A percentile compares a stretch with the other conserved stretches of the same genome.
phyloP scores from a whole-genome alignment of 2,888 invertebrate species.

The Xanthostigma xanthostigma region DNA sequence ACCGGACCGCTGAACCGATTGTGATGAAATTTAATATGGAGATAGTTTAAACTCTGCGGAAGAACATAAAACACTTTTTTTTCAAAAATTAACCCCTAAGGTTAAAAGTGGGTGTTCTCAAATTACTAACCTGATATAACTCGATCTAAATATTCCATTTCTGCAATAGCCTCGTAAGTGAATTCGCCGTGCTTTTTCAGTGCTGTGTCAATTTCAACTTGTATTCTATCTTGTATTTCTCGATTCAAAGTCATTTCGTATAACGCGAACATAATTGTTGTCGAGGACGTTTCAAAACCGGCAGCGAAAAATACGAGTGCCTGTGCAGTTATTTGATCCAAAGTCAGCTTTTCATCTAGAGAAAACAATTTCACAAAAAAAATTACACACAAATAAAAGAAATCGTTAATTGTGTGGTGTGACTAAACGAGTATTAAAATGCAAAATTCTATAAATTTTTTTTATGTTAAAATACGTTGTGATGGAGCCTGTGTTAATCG shows the following conservation, averaged over 20 bases:
- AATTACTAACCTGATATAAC: slow-evolving; percentile 20
- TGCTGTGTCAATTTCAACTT: slow-evolving; percentile 21
- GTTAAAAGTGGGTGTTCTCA: no score
- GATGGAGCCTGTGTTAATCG: no score
- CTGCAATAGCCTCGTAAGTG: slow-evolving; percentile 23
- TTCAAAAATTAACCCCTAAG: no score
- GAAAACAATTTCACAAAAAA: background rate
- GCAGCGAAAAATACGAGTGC: slow-evolving; percentile 26
- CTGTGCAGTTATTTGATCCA: slow-evolving; percentile 23
- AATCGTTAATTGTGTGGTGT: no score
- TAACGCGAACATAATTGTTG: slow-evolving; percentile 25
- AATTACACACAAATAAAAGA: no score
- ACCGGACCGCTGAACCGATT: no score
- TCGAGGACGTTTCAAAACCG: slow-evolving; percentile 26
- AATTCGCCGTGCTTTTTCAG: slow-evolving; percentile 19
- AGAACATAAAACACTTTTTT: no score
- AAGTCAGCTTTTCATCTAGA: background rate
- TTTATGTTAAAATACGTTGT: no score
- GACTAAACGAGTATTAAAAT: no score
- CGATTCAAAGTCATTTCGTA: slow-evolving; percentile 23
- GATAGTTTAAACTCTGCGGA: no score
- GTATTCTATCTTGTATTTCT: slow-evolving; percentile 21
- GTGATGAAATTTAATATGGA: no score
- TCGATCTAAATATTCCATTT: slow-evolving; percentile 26
- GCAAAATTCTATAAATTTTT: no score